A percentile compares a stretch with the other conserved stretches of the same genome.
Conservation (phyloP, 1,140 invertebrate species). For the Diorhabda carinulata region DNA sequence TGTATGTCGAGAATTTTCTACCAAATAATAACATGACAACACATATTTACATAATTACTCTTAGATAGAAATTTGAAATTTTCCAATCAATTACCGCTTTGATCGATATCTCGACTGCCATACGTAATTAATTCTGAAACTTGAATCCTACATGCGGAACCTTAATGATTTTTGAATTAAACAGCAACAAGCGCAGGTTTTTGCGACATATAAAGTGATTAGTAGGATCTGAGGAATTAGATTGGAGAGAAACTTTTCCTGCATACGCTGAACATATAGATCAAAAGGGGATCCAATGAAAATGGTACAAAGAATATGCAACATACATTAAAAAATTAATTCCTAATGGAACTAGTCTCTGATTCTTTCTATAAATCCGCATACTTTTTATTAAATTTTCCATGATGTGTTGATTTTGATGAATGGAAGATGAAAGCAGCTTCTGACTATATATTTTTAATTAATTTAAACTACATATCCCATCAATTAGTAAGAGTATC, state of each 20-base stretch:
- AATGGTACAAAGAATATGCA: background rate
- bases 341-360: too few species aligned
- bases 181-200: background rate
- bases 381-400: too few species aligned
- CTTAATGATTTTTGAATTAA: background rate
- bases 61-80: background rate
- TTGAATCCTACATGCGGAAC: background rate
- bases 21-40: too few species aligned
- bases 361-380: too few species aligned
- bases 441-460: too few species aligned
- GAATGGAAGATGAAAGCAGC: too few species aligned
- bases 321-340: background rate
- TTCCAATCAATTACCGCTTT: background rate
- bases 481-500: too few species aligned
- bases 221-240: background rate
- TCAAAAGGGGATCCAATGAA: background rate
- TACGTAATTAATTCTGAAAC: background rate
- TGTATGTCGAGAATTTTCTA: too few species aligned
- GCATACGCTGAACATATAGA: background rate
- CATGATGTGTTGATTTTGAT: too few species aligned
- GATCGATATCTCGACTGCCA: background rate
- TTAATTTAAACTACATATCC: too few species aligned
- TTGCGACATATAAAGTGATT: background rate
- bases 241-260: constrained; percentile 1
- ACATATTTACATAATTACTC: too few species aligned